phyloP scores from a whole-genome alignment of 2,113 vertebrate genomes.

The Silurus meridionalis region DNA sequence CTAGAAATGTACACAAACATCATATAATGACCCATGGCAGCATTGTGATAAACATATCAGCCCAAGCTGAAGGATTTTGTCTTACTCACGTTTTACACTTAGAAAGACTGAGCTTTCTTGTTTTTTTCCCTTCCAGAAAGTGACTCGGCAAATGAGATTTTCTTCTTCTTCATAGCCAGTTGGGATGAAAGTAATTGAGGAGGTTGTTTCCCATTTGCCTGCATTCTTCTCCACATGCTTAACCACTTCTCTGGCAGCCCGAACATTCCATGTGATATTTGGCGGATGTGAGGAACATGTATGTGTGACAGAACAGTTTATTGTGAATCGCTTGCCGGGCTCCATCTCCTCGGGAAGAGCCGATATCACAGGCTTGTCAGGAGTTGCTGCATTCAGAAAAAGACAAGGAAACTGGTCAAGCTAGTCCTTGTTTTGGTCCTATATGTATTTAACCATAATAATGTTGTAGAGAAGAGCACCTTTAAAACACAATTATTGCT shows the following conservation, averaged over 20 bases:
- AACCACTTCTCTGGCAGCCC: constrained; percentile 38
- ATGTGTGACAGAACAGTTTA: constrained; percentile 64
- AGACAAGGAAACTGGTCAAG: not conserved
- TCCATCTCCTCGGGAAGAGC: constrained; percentile 55
- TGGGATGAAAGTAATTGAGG: constrained; percentile 57
- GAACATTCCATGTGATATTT: constrained; percentile 61
- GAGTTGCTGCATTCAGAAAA: constrained; percentile 57
- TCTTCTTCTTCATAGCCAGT: constrained; percentile 52
- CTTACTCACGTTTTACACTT: constrained; percentile 55
- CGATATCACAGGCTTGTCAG: constrained; percentile 60
- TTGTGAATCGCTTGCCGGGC: constrained; percentile 52
- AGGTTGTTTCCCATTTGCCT: constrained; percentile 60
- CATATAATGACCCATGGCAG: not conserved
- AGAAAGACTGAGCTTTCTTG: constrained; percentile 44
- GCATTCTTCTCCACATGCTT: constrained; percentile 1
- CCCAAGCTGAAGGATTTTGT: not conserved
- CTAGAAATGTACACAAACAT: not conserved
- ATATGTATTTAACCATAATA: not conserved
- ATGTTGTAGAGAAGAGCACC: no score
- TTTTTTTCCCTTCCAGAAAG: constrained; percentile 56
- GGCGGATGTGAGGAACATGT: constrained; percentile 65
- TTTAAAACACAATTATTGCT: not conserved
- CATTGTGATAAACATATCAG: not conserved
- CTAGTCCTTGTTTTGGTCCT: not conserved
- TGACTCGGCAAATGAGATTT: constrained; percentile 54